These are phyloP conservation scores for Heterotilapia buettikoferi DNA, from an alignment of 2,113 vertebrate genomes.

Conservation along the genomic window DNA sequence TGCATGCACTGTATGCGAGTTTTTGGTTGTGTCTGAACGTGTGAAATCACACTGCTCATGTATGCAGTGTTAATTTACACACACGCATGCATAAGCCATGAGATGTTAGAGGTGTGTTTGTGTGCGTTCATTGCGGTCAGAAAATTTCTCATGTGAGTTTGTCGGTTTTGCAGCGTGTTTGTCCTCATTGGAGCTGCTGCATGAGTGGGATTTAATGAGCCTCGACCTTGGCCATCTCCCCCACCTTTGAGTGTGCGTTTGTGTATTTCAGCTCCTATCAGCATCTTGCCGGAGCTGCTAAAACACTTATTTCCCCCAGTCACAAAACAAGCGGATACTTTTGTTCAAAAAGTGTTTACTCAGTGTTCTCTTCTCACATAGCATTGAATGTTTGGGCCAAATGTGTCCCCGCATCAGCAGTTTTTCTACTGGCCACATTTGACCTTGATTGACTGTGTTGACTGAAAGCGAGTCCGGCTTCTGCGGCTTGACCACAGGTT, in stretches of 20 bases:
- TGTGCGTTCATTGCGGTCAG: background rate
- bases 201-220: slow-evolving; percentile 49
- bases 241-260: slow-evolving; percentile 18
- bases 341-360: background rate
- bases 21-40: background rate
- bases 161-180: background rate
- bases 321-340: background rate
- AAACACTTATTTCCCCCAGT: background rate
- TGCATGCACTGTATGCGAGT: slow-evolving; percentile 1
- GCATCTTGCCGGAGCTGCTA: background rate
- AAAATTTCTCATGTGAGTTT: background rate
- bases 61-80: background rate
- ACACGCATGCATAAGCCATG: background rate
- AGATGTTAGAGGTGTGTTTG: background rate
- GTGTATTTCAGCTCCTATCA: slow-evolving; percentile 8
- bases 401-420: background rate
- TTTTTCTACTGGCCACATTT: background rate
- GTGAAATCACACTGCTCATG: background rate
- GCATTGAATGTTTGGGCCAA: background rate
- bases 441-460: background rate
- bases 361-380: background rate
- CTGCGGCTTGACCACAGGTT: background rate
- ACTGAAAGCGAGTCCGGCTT: background rate
- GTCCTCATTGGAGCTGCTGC: slow-evolving; percentile 30
- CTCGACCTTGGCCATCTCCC: slow-evolving; percentile 30